Evolutionary conservation across 2,888 invertebrate genomes (phyloP), one percentile per base, ranked within the genome.

Genomic region (Dynastes maya): DNA sequence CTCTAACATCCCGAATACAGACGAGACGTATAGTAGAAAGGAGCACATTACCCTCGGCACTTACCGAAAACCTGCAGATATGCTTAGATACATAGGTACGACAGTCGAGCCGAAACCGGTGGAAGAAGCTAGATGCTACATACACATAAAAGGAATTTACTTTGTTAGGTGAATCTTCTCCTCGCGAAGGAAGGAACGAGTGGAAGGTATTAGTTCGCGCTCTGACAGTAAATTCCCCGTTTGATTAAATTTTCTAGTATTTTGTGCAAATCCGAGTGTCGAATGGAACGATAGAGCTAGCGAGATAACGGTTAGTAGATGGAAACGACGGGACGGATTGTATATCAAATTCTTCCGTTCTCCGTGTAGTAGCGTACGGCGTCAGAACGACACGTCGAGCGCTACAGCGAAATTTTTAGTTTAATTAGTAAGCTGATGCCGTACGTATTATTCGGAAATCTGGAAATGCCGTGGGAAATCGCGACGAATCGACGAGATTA

Each of bases 171-270:
- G 70, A 53, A 53, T 32, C 70, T 22, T 45, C 45, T 49, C 32
- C 5, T 29, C 53, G 13, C 13, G 51, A 32, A 53, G 53, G 49
- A 16, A 53, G 32, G 29, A 22, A 45, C 61, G 64, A 27, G n/a
- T 32, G 37, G 64, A 40, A 51, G 70, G 53, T 53, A 70, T 70
- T 70, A 70, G 51, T 53, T 70, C 55, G 55, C 29, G 27, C 32
- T 13, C 53, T 32, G 53, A 70, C 53, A 32, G 53, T 32, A 70
- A 70, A 70, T 70, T 70, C 70, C 32, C 53, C 72, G 72, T 72
- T 72, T 72, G 72, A 72, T 72, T 72, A 72, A 72, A 72, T 72
- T 72, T 72, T 72, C 72, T 72, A 72, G 58, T 72, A 72, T 72
- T 72, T 72, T 61, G 58, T 58, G 58, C 55, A 72, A 72, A 72